Evolutionary conservation across 2,797 vertebrate species (phyloP), one percentile per base, ranked within the genome.

Genomic region (Geotrypetes seraphini): DNA sequence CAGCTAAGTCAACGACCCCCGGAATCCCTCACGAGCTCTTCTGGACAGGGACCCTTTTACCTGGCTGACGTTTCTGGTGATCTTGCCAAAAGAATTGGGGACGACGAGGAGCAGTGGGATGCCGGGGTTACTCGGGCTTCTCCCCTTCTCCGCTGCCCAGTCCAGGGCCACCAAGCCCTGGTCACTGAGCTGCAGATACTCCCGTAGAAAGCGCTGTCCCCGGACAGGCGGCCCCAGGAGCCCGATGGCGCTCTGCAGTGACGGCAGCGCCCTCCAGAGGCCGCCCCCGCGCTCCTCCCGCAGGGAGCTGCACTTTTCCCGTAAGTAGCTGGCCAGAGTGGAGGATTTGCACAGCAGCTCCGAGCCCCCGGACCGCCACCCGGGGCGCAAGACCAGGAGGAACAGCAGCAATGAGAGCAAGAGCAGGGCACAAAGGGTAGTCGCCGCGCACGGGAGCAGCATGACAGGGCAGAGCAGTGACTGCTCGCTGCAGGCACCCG

Each of bases 41-140:
- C n/a, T n/a, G n/a, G n/a, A n/a, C n/a, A n/a, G n/a, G n/a, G n/a
- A n/a, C 12, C 11, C 5, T 3, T 10, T 72, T 84, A 87, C 86
- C 86, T 87, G 78, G 5, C 78, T 28, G 23, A 81, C 69, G 57
- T 79, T 88, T 35, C 78, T 68, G 7, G 84, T 88, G 44, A 89
- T 83, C 66, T 76, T 89, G 20, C 87, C 85, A 40, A 86, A 86
- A 9, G 85, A 86, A 68, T 85, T 88, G 5, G 87, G 85, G 31
- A 89, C 69, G 52, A 89, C 71, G 39, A 89, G 69, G 5, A 88
- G 76, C 9, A 88, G 52, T 2, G 85, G 83, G 23, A 75, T 75
- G 25, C 63, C 69, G 22, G 85, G 84, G 53, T 84, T 79, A 15
- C 85, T 85, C 32, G 82, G 84, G 1, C 81, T 82, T 53, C 85